Percentiles rank a stretch among this genome's conserved stretches.
Conservation (phyloP, 1,140 invertebrate species). For the Drosophila mauritiana region DNA sequence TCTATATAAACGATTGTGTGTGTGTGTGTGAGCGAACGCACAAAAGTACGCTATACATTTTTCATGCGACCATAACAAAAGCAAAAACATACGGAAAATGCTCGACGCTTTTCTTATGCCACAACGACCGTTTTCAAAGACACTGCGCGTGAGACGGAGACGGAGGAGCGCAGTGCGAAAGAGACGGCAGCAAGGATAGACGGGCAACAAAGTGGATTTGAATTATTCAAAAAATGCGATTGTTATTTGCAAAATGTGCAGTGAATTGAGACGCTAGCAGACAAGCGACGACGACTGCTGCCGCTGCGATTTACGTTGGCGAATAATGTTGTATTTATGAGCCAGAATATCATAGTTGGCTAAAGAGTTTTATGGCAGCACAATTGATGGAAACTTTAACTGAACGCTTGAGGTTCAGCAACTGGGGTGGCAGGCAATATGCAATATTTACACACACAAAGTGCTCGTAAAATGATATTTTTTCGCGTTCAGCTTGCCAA, state of each 20-base stretch:
- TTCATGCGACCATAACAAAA: slow-evolving; percentile 65
- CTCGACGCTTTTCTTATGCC: slow-evolving; percentile 62
- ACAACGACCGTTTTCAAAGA: slow-evolving; percentile 54
- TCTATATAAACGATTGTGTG: slow-evolving; percentile 7
- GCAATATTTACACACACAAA: slow-evolving; percentile 19
- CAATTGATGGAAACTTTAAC: slow-evolving; percentile 45
- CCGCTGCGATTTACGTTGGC: slow-evolving; percentile 73
- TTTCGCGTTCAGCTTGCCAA: slow-evolving; percentile 11
- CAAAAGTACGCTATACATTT: slow-evolving; percentile 78
- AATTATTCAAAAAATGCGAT: slow-evolving; percentile 83
- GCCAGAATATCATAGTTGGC: slow-evolving; percentile 68
- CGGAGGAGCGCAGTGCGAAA: neutral
- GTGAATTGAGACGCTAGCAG: slow-evolving; percentile 77
- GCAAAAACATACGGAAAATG: slow-evolving; percentile 65
- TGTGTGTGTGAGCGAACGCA: slow-evolving; percentile 53
- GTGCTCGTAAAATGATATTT: slow-evolving; percentile 23
- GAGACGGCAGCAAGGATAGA: slow-evolving; percentile 17
- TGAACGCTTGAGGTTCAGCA: slow-evolving; percentile 14
- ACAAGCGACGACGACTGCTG: slow-evolving; percentile 62
- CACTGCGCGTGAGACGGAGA: neutral
- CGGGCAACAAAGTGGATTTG: slow-evolving; percentile 79
- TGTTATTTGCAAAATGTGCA: slow-evolving; percentile 83
- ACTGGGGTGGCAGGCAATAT: slow-evolving; percentile 6
- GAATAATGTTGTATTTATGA: slow-evolving; percentile 82
- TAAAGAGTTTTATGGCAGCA: slow-evolving; percentile 44